Evolutionary conservation across 2,113 vertebrate genomes (phyloP), one percentile per base, ranked within the genome.

Genomic region (Crocuta crocuta): DNA sequence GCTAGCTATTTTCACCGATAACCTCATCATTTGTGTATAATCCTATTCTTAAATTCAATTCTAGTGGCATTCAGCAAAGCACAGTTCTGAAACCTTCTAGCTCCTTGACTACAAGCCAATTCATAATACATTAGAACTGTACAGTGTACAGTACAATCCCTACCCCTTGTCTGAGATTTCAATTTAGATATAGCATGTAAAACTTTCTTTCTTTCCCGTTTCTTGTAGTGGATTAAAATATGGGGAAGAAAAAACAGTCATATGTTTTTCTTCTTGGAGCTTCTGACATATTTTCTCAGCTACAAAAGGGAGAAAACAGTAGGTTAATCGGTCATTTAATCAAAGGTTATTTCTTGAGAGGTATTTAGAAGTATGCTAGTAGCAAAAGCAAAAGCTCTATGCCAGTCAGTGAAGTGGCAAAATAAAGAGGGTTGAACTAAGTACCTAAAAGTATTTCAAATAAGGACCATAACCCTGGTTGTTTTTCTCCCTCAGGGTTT

Each of bases 151-250:
- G 55, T 43, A 92, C 43, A 65, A 7, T 70, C n/a, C 74, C 31
- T 82, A 55, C 26, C n/a, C 61, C 23, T 91, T 91, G 19, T 76
- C 55, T 50, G 23, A 95, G 48, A 86, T 85, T 95, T 89, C 65
- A 28, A 19, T 92, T 83, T 73, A 78, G 61, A 63, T 48, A 24
- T 35, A 28, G 50, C 23, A 33, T 33, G 0, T 35, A 48, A 33
- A 85, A 16, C 12, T 78, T 81, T 48, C 61, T 85, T 92, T 68
- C 61, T 87, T 79, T 12, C 19, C 4, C 31, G 0, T 17, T 65
- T 91, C 15, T 15, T 74, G 19, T 74, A 19, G 35, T 55, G 26
- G 31, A 11, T 68, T 95, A 45, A 78, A 79, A n/a, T 24, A 48
- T 48, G 28, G 11, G 12, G 19, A 31, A 28, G 19, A 43, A 33